Conservation (phyloP, 2,888 invertebrate species). For the Acronicta psi region DNA sequence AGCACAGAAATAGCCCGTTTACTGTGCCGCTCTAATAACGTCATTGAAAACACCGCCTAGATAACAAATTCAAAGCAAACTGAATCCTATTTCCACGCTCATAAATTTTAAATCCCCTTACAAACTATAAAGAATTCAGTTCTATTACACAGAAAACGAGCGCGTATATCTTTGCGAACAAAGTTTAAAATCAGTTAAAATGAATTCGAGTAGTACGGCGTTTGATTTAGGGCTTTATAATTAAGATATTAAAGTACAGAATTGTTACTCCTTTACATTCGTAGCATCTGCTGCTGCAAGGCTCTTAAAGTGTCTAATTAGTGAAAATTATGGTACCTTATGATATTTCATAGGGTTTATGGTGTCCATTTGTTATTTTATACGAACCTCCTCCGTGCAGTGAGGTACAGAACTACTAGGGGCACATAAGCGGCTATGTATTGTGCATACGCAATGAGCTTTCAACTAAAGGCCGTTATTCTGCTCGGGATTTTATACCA, state of each 20-base stretch:
- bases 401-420: not conserved
- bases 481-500: no score
- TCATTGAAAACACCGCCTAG: conserved; percentile 52
- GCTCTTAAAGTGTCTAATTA: conserved; percentile 65
- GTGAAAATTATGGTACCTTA: conserved; percentile 62
- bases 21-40: conserved; percentile 52
- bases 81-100: conserved; percentile 20
- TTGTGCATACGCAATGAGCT: no score
- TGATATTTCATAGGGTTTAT: conserved; percentile 55
- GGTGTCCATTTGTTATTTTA: conserved; percentile 37
- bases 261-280: conserved; percentile 30
- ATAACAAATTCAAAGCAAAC: conserved; percentile 40
- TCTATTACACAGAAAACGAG: conserved; percentile 48
- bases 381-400: conserved; percentile 1
- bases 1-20: conserved; percentile 55
- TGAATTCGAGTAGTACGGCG: conserved; percentile 15
- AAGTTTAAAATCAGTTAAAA: conserved; percentile 55
- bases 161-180: conserved; percentile 41
- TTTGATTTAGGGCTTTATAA: conserved; percentile 43
- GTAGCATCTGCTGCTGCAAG: conserved; percentile 59
- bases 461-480: no score
- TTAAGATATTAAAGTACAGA: conserved; percentile 28
- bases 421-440: conserved; percentile 1
- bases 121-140: conserved; percentile 27
- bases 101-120: conserved; percentile 37